A percentile compares a stretch with the other conserved stretches of the same genome.
These are phyloP conservation scores for Pitangus sulphuratus DNA, from an alignment of 2,797 vertebrate species.

Conservation along the genomic window DNA sequence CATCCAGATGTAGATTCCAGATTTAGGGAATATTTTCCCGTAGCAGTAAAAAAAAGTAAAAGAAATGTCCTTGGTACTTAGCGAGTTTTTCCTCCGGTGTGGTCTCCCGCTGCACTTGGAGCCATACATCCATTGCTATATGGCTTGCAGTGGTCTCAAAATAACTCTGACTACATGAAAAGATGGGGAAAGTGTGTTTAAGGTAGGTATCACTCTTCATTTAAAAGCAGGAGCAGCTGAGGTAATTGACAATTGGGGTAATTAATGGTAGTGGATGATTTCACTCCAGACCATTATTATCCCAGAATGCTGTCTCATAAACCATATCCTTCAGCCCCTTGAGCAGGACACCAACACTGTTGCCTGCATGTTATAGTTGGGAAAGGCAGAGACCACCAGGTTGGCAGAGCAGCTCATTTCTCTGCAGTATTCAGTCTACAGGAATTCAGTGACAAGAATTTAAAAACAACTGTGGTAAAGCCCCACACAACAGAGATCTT, in stretches of 20 bases:
- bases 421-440: neutral
- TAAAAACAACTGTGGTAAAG: neutral
- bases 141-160: slow-evolving; percentile 14
- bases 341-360: neutral
- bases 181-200: neutral
- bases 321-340: neutral
- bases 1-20: slow-evolving; percentile 61
- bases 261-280: neutral
- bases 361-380: rapidly evolving
- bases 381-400: neutral
- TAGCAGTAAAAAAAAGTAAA: slow-evolving; percentile 53
- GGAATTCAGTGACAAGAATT: neutral
- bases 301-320: rapidly evolving
- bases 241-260: neutral
- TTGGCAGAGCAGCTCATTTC: neutral
- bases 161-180: neutral
- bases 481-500: neutral
- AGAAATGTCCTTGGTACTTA: slow-evolving; percentile 57
- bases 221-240: neutral
- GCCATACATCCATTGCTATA: slow-evolving; percentile 59
- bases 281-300: neutral
- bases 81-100: slow-evolving; percentile 39
- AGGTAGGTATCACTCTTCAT: neutral
- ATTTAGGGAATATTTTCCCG: slow-evolving; percentile 76
- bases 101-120: slow-evolving; percentile 55